These are phyloP conservation scores for Zaprionus ornatus DNA, from an alignment of 1,140 invertebrate species.

Conservation along the genomic window DNA sequence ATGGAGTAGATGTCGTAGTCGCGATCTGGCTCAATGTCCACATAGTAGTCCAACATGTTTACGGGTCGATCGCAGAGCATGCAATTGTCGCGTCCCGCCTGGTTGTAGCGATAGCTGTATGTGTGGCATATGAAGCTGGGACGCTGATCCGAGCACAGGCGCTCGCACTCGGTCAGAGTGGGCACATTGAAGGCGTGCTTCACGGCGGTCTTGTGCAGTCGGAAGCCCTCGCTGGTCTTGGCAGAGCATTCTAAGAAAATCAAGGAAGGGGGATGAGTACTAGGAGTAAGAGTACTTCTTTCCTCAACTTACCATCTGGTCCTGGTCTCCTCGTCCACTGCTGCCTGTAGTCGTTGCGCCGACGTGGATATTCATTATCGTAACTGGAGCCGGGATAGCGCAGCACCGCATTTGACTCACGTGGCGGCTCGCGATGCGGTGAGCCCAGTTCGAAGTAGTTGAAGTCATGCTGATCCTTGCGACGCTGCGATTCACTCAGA, in stretches of 20 bases:
- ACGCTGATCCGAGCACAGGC: constrained; percentile 88
- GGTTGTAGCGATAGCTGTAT: constrained; percentile 88
- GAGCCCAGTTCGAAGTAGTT: constrained; percentile 79
- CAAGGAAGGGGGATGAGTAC: background rate
- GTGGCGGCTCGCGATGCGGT: constrained; percentile 46
- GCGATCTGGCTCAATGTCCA: constrained; percentile 89
- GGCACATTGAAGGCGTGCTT: constrained; percentile 87
- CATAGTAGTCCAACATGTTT: constrained; percentile 88
- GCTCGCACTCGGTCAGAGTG: constrained; percentile 90
- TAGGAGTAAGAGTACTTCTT: background rate
- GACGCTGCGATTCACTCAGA: constrained; percentile 64
- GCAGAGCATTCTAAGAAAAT: constrained; percentile 88
- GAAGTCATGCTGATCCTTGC: constrained; percentile 76
- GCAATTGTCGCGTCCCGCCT: constrained; percentile 87
- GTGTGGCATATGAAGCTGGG: constrained; percentile 88
- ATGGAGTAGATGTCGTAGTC: constrained; percentile 91
- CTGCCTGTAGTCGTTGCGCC: constrained; percentile 70
- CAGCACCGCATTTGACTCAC: constrained; percentile 67
- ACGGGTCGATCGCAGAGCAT: constrained; percentile 89
- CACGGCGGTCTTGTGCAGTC: constrained; percentile 87
- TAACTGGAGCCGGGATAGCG: constrained; percentile 78
- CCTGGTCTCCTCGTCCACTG: constrained; percentile 78
- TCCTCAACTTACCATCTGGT: constrained; percentile 67
- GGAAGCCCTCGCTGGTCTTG: constrained; percentile 89
- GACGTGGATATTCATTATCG: constrained; percentile 54